Conservation (phyloP, 2,888 invertebrate species). For the Biston betularia region DNA sequence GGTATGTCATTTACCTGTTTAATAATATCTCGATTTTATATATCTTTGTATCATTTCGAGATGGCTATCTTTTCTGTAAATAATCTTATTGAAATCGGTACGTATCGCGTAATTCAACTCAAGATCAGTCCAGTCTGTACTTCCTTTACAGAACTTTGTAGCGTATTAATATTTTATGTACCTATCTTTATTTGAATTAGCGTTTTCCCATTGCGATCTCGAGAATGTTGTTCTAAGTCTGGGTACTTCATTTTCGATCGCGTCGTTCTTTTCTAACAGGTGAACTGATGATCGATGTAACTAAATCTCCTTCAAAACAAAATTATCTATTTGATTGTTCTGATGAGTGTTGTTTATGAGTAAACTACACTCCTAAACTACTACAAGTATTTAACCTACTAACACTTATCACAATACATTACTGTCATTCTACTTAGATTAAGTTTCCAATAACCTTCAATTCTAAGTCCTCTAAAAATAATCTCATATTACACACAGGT, state of each 20-base stretch:
- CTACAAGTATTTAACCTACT: too few relatives aligned
- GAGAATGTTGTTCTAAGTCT: too few relatives aligned
- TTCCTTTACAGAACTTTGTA: neutral
- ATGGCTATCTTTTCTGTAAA: neutral
- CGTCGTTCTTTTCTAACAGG: too few relatives aligned
- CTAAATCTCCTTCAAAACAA: too few relatives aligned
- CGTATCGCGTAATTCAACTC: neutral
- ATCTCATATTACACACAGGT: conserved; percentile 18
- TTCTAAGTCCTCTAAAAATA: conserved; percentile 8
- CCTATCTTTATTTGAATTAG: too few relatives aligned
- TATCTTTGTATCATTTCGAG: neutral
- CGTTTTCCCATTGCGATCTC: too few relatives aligned
- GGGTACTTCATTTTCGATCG: too few relatives aligned
- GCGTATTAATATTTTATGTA: too few relatives aligned
- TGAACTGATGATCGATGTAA: too few relatives aligned
- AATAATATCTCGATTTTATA: conserved; percentile 10
- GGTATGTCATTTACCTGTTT: conserved; percentile 68
- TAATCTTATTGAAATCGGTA: neutral
- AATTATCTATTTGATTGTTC: too few relatives aligned
- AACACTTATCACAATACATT: neutral
- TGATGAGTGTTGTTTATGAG: too few relatives aligned
- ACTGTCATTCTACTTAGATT: neutral
- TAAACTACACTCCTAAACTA: too few relatives aligned
- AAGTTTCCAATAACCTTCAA: conserved; percentile 11
- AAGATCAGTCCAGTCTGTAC: neutral